Evolutionary conservation across 2,113 vertebrate genomes (phyloP).

Genomic region (Mesocricetus auratus): DNA sequence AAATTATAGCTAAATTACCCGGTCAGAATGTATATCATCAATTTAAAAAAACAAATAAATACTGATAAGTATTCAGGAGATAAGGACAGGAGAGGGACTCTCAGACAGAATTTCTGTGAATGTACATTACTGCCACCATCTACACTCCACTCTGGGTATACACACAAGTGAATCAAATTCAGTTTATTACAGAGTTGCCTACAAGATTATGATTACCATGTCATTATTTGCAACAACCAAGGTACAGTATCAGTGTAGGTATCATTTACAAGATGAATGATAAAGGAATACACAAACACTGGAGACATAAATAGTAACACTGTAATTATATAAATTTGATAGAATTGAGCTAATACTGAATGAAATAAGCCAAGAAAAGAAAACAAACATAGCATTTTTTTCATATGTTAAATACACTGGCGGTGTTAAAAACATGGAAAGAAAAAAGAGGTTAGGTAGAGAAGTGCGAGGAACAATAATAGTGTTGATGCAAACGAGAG

Average conservation of each 20-base stretch:
- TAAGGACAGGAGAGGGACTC: too few species aligned
- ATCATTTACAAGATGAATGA: background rate
- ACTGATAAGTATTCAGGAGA: background rate
- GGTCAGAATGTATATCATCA: background rate
- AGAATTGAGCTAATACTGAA: background rate
- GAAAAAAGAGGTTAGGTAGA: background rate
- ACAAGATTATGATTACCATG: background rate
- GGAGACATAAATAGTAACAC: background rate
- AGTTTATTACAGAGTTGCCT: background rate
- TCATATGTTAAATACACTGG: background rate
- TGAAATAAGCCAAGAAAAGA: background rate
- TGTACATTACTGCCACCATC: background rate
- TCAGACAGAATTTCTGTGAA: background rate
- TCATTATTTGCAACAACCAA: background rate
- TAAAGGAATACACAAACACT: background rate
- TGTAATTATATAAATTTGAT: background rate
- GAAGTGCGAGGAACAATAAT: background rate
- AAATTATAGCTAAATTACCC: background rate
- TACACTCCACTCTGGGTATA: background rate
- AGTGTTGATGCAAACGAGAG: background rate
- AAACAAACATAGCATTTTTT: background rate
- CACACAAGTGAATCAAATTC: background rate
- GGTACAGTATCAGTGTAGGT: background rate
- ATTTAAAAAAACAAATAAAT: background rate
- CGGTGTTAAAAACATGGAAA: background rate